Conservation (phyloP, 2,113 vertebrate genomes). For the Melospiza melodia region DNA sequence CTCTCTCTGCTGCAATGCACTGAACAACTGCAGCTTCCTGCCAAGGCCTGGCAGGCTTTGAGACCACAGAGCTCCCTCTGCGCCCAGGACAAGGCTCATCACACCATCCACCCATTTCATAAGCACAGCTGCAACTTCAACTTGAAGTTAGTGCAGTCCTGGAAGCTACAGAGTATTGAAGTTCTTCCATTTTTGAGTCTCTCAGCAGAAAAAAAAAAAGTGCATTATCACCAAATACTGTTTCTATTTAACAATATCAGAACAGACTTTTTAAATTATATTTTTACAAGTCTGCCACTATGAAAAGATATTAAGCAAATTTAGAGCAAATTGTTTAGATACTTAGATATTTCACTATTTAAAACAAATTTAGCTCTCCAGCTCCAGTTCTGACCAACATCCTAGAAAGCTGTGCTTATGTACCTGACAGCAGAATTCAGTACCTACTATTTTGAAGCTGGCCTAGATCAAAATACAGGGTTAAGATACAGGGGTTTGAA, state of each 20-base stretch:
- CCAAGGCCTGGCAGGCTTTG: not conserved
- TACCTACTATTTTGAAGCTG: not conserved
- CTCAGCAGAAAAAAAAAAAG: constrained; percentile 8
- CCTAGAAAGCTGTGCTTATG: not conserved
- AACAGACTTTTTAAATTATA: not conserved
- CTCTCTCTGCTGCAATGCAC: not conserved
- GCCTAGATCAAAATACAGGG: not conserved
- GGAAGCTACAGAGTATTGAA: not conserved
- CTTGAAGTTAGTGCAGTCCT: not conserved
- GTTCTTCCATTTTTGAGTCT: not conserved
- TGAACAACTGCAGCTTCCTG: not conserved
- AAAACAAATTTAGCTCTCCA: not conserved
- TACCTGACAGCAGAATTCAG: not conserved
- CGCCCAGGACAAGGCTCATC: not conserved
- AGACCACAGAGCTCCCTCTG: not conserved
- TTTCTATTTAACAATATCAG: not conserved
- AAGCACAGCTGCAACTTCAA: not conserved
- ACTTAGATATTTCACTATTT: not conserved
- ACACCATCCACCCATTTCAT: not conserved
- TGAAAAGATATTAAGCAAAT: not conserved
- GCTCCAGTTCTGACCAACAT: not conserved
- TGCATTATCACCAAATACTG: not conserved
- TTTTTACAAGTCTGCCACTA: not conserved
- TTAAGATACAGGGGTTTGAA: not conserved
- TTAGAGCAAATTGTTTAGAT: not conserved